Conservation (phyloP, 2,113 vertebrate genomes). For the Archocentrus centrarchus region DNA sequence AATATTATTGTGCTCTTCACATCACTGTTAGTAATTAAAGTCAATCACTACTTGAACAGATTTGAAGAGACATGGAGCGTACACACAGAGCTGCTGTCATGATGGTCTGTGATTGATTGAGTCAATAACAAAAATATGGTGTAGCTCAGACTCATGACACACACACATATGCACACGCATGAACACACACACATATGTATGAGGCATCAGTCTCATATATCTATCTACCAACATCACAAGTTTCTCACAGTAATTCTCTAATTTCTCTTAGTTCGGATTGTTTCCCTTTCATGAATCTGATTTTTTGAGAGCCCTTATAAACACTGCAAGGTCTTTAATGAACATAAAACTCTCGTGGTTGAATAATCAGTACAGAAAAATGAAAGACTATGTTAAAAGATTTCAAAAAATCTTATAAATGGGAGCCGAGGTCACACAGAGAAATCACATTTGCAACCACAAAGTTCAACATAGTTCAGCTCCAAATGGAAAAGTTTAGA, state of each 20-base stretch:
- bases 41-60: slow-evolving; percentile 68
- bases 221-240: neutral
- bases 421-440: neutral
- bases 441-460: neutral
- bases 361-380: neutral
- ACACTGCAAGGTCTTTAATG: slow-evolving; percentile 8
- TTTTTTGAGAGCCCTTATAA: neutral
- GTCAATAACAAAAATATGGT: slow-evolving; percentile 54
- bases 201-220: neutral
- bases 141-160: slow-evolving; percentile 5
- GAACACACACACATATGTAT: neutral
- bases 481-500: neutral
- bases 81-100: slow-evolving; percentile 26
- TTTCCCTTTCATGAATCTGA: neutral
- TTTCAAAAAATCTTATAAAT: neutral
- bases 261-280: neutral
- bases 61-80: slow-evolving; percentile 25
- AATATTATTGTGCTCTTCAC: slow-evolving; percentile 62
- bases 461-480: neutral
- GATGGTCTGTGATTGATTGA: slow-evolving; percentile 58
- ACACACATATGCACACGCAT: neutral
- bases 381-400: neutral
- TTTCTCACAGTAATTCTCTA: neutral
- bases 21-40: slow-evolving; percentile 72
- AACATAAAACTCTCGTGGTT: neutral